Conservation (phyloP, 1,140 invertebrate species). For the Heliconius himera region DNA sequence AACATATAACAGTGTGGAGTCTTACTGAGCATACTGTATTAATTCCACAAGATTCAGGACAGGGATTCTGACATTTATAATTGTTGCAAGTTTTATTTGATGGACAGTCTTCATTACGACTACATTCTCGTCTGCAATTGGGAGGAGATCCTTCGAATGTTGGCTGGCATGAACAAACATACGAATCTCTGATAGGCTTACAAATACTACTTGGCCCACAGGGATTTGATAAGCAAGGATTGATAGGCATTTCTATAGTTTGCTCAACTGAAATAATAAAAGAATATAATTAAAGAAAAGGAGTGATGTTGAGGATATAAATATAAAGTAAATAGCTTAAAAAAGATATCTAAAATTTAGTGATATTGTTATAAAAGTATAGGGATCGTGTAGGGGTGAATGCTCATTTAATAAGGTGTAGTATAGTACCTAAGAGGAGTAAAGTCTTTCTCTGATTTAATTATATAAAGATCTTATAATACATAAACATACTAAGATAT, state of each 20-base stretch:
- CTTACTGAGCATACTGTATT: conserved; percentile 85
- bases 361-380: background rate
- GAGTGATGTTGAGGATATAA: background rate
- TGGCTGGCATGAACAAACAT: conserved; percentile 85
- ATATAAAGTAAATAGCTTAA: too few species aligned
- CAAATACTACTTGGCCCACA: conserved; percentile 88
- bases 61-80: conserved; percentile 88
- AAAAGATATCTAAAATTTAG: too few species aligned
- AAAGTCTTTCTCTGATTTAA: too few species aligned
- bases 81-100: conserved; percentile 86
- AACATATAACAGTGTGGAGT: conserved; percentile 89
- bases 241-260: conserved; percentile 68
- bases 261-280: conserved; percentile 56
- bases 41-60: conserved; percentile 86
- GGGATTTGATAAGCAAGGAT: conserved; percentile 88
- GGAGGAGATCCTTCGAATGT: conserved; percentile 87
- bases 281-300: conserved; percentile 14
- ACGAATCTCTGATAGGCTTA: conserved; percentile 82
- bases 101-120: conserved; percentile 87
- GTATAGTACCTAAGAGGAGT: too few species aligned
- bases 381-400: background rate
- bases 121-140: conserved; percentile 88
- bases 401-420: too few species aligned
- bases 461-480: background rate
- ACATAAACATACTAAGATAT: background rate